These are phyloP conservation scores for Thaumatotibia leucotreta DNA, from an alignment of 1,140 invertebrate genomes.

Conservation along the genomic window DNA sequence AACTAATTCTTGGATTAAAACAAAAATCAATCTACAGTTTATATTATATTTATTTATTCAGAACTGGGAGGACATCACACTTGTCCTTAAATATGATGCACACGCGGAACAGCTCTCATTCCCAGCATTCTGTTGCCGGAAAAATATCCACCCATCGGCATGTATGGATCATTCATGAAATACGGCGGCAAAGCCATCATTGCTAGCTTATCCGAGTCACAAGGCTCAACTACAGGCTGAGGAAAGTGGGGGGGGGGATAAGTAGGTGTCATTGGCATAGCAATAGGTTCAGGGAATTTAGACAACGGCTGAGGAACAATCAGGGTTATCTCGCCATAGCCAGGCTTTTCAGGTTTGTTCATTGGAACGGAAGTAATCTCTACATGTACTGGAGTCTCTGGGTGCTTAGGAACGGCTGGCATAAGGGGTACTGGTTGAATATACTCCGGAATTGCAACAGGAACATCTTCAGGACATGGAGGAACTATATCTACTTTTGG, in stretches of 20 bases:
- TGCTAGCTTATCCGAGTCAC: neutral
- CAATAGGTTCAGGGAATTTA: neutral
- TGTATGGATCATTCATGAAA: neutral
- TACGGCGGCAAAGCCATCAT: neutral
- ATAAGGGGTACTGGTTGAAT: neutral
- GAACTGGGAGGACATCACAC: neutral
- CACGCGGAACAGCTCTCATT: neutral
- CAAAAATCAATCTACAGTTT: no score
- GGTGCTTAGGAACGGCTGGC: neutral
- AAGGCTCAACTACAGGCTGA: neutral
- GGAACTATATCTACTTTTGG: neutral
- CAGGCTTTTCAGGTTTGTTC: neutral
- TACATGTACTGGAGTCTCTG: neutral
- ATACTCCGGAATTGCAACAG: neutral
- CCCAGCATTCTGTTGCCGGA: neutral
- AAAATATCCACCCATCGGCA: neutral
- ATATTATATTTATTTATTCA: neutral
- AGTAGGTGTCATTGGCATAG: neutral
- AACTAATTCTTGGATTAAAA: no score
- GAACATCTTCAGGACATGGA: neutral
- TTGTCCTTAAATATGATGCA: neutral
- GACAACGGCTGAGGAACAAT: neutral
- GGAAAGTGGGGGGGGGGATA: no score
- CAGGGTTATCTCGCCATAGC: neutral
- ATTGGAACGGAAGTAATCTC: neutral